Percentiles rank a stretch among this genome's conserved stretches.
These are phyloP conservation scores for Himantopus leucocephalus DNA, from an alignment of 2,113 vertebrate genomes.

Conservation along the genomic window DNA sequence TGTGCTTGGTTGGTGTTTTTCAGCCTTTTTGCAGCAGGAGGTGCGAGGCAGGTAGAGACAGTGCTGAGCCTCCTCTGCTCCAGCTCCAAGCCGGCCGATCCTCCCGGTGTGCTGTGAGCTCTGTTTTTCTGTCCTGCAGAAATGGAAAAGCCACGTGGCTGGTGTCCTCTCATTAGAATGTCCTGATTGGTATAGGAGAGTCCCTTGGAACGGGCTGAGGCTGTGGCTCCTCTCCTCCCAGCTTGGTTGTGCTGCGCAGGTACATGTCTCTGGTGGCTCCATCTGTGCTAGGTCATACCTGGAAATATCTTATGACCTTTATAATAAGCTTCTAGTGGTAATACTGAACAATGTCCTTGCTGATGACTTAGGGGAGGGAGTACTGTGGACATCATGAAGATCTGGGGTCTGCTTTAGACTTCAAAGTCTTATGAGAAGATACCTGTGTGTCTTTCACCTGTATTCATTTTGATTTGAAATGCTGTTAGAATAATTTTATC, in stretches of 20 bases:
- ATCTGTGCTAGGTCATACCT: neutral
- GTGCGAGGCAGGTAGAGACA: neutral
- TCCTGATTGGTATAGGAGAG: neutral
- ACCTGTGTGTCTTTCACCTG: neutral
- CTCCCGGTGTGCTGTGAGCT: accelerated
- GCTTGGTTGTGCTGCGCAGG: accelerated
- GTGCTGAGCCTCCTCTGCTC: neutral
- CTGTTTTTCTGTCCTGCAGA: neutral
- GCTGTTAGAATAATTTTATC: neutral
- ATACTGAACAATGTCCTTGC: neutral
- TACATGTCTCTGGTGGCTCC: neutral
- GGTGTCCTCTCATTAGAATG: neutral
- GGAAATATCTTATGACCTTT: neutral
- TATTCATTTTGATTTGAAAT: neutral
- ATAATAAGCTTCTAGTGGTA: neutral
- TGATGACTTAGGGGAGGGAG: neutral
- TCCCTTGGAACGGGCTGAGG: neutral
- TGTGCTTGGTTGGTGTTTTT: neutral
- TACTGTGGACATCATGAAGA: accelerated
- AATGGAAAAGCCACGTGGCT: neutral
- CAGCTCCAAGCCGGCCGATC: accelerated
- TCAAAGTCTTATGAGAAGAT: neutral
- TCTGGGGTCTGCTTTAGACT: neutral
- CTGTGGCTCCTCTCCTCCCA: neutral
- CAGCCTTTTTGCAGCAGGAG: neutral